A percentile compares a stretch with the other conserved stretches of the same genome.
These are phyloP conservation scores for Zaprionus nigranus DNA, from an alignment of 1,140 invertebrate genomes.

Conservation along the genomic window DNA sequence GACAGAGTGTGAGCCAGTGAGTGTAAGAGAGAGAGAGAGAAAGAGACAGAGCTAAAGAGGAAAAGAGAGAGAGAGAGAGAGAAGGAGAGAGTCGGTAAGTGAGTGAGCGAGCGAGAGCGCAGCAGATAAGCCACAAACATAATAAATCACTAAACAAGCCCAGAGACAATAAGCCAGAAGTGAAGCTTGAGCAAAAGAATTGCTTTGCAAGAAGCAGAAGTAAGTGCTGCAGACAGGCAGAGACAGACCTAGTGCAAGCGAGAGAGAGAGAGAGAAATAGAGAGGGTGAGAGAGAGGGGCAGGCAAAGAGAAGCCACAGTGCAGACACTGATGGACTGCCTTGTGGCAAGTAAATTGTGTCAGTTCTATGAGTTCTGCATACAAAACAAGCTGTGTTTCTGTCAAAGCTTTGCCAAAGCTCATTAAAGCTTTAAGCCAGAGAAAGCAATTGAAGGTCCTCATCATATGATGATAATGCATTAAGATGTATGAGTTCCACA, in stretches of 20 bases:
- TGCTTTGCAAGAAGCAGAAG: background rate
- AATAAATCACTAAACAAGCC: constrained; percentile 25
- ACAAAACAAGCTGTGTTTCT: background rate
- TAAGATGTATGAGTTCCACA: too few species aligned
- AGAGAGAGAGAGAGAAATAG: background rate
- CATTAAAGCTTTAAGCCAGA: constrained; percentile 8
- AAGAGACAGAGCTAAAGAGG: background rate
- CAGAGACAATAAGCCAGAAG: constrained; percentile 14
- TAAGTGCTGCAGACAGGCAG: background rate
- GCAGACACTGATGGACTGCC: constrained; percentile 1
- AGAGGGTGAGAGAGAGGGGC: too few species aligned
- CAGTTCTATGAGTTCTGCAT: background rate
- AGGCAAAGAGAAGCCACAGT: background rate
- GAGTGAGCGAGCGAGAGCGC: constrained; percentile 1
- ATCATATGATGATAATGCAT: too few species aligned
- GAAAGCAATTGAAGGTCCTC: background rate
- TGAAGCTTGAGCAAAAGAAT: constrained; percentile 13
- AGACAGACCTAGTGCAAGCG: background rate
- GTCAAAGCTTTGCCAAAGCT: constrained; percentile 2
- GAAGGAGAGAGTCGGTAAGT: background rate
- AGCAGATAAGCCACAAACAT: constrained; percentile 18
- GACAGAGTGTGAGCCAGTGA: background rate
- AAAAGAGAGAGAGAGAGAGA: background rate
- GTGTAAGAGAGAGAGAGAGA: background rate
- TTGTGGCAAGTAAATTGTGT: background rate